Percentiles rank a stretch among this genome's conserved stretches.
Conservation (phyloP, 2,888 invertebrate species). For the Drosophila paracracens region DNA sequence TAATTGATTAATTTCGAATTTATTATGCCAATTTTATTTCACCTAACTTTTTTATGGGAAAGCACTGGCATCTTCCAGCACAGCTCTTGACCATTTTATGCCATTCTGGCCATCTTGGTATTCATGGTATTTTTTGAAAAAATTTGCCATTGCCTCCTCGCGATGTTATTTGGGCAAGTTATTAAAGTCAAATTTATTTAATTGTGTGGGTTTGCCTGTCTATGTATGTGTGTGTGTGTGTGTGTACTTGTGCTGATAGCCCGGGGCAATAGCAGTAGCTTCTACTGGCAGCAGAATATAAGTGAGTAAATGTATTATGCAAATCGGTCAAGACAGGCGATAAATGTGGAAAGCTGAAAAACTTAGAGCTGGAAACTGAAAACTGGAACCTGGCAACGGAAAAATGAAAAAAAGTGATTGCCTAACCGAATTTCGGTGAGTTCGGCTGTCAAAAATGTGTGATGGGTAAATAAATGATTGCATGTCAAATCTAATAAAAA, state of each 20-base stretch:
- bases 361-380: conserved; percentile 10
- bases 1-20: conserved; percentile 16
- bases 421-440: conserved; percentile 34
- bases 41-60: conserved; percentile 1
- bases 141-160: background rate
- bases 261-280: conserved; percentile 8
- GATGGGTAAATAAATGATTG: conserved; percentile 64
- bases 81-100: conserved; percentile 5
- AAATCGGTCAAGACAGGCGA: conserved; percentile 32
- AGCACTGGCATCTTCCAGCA: background rate
- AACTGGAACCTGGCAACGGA: conserved; percentile 39
- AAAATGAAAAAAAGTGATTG: conserved; percentile 35
- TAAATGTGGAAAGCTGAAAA: conserved; percentile 13
- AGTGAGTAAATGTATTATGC: conserved; percentile 43
- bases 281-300: conserved; percentile 10
- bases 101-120: background rate
- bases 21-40: conserved; percentile 11
- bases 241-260: conserved; percentile 3
- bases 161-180: conserved; percentile 40
- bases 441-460: conserved; percentile 50
- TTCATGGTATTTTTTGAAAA: conserved; percentile 4
- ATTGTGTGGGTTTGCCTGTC: conserved; percentile 50
- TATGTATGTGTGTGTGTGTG: background rate
- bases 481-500: conserved; percentile 70
- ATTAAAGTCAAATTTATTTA: conserved; percentile 73